phyloP scores from a whole-genome alignment of 2,797 vertebrate genomes.

The Nannoperca obscura region DNA sequence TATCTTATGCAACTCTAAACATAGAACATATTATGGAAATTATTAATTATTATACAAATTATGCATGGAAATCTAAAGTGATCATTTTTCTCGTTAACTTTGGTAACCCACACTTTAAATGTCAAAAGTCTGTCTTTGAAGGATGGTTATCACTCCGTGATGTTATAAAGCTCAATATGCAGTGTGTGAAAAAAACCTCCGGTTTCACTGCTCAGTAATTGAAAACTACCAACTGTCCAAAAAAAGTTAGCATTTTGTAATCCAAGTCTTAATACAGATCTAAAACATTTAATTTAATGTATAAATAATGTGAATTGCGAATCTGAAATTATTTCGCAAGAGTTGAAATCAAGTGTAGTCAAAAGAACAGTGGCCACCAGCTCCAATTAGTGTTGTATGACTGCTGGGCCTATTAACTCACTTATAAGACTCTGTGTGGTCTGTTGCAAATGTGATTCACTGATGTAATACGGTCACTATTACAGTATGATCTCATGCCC shows the following conservation, averaged over 20 bases:
- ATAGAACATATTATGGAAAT: not conserved
- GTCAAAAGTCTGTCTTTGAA: not conserved
- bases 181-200: not conserved
- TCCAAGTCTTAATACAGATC: not conserved
- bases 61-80: not conserved
- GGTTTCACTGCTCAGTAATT: not conserved
- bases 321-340: not conserved
- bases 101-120: not conserved
- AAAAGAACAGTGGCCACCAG: too few relatives aligned
- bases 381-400: too few relatives aligned
- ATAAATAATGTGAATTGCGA: not conserved
- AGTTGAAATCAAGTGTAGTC: too few relatives aligned
- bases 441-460: slow-evolving; percentile 26
- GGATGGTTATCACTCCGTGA: not conserved
- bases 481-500: not conserved
- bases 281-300: too few relatives aligned
- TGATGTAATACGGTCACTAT: not conserved
- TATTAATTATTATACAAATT: not conserved
- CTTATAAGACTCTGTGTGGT: slow-evolving; percentile 7
- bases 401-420: not conserved
- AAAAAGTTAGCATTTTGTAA: not conserved
- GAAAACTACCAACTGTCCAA: too few relatives aligned
- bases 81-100: too few relatives aligned
- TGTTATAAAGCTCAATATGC: not conserved
- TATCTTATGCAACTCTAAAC: not conserved